Evolutionary conservation across 2,113 vertebrate genomes (phyloP).

Genomic region (Hemiprocne comata): DNA sequence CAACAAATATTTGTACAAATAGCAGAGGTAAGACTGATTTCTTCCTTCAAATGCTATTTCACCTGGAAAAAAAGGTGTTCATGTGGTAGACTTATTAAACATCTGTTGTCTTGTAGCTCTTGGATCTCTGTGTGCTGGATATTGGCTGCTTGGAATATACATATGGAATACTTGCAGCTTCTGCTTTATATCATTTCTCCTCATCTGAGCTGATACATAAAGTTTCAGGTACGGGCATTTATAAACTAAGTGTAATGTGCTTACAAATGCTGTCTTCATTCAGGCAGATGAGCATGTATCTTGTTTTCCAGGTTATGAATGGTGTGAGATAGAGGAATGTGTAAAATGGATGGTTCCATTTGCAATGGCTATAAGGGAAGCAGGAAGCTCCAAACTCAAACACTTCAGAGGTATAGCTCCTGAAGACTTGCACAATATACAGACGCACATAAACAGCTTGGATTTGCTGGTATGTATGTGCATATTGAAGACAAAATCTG

Average conservation of each 20-base stretch:
- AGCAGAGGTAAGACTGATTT: conserved; percentile 80
- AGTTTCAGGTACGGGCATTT: conserved; percentile 85
- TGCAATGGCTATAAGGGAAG: conserved; percentile 87
- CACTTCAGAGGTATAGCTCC: conserved; percentile 82
- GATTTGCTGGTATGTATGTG: conserved; percentile 87
- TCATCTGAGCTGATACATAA: conserved; percentile 90
- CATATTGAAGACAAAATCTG: background rate
- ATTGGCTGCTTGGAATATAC: conserved; percentile 88
- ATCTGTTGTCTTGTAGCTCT: conserved; percentile 73
- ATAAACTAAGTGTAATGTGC: background rate
- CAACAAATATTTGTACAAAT: conserved; percentile 92
- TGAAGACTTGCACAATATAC: conserved; percentile 94
- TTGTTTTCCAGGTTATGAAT: conserved; percentile 81
- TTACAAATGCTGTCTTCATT: background rate
- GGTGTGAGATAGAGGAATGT: conserved; percentile 88
- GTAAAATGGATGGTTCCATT: conserved; percentile 96
- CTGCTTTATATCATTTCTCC: conserved; percentile 95
- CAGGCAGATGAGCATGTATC: background rate
- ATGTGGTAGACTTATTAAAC: background rate
- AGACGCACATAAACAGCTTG: conserved; percentile 86
- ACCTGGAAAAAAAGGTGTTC: background rate
- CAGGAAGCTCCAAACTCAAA: conserved; percentile 83
- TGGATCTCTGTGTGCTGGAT: conserved; percentile 93
- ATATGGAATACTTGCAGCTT: conserved; percentile 89
- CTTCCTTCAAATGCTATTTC: background rate